A percentile compares a stretch with the other conserved stretches of the same genome.
Conservation (phyloP, 2,888 invertebrate genomes). For the Disparrhopalites patrizii region DNA sequence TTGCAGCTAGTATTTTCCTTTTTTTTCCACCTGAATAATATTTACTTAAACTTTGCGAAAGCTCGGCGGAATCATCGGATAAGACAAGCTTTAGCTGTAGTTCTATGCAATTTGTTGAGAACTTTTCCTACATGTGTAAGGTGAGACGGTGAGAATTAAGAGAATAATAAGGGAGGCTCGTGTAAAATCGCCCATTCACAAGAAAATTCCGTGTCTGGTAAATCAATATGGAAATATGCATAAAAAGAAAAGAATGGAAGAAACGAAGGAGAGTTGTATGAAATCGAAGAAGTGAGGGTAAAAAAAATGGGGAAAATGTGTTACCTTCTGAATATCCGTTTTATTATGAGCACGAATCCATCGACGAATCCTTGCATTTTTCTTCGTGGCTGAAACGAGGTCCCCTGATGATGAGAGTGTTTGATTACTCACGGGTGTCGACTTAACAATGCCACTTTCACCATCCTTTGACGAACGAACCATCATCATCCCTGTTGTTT, state of each 20-base stretch:
- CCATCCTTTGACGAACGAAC: constrained; percentile 18
- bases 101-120: too few relatives aligned
- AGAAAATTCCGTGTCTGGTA: too few relatives aligned
- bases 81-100: too few relatives aligned
- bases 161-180: too few relatives aligned
- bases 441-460: constrained; percentile 10
- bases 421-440: neutral
- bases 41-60: too few relatives aligned
- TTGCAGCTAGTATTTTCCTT: too few relatives aligned
- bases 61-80: too few relatives aligned
- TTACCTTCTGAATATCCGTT: constrained; percentile 26
- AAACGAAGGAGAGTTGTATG: neutral
- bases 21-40: too few relatives aligned
- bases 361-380: constrained; percentile 42
- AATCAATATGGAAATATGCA: neutral
- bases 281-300: neutral
- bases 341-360: constrained; percentile 48
- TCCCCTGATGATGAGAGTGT: constrained; percentile 11
- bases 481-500: constrained; percentile 7
- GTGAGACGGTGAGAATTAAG: too few relatives aligned
- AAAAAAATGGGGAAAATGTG: neutral
- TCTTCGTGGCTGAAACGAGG: constrained; percentile 26
- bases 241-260: neutral
- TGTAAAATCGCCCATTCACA: too few relatives aligned
- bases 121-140: too few relatives aligned